Evolutionary conservation across 2,797 vertebrate genomes (phyloP).

Genomic region (Sebastes nivosus): DNA sequence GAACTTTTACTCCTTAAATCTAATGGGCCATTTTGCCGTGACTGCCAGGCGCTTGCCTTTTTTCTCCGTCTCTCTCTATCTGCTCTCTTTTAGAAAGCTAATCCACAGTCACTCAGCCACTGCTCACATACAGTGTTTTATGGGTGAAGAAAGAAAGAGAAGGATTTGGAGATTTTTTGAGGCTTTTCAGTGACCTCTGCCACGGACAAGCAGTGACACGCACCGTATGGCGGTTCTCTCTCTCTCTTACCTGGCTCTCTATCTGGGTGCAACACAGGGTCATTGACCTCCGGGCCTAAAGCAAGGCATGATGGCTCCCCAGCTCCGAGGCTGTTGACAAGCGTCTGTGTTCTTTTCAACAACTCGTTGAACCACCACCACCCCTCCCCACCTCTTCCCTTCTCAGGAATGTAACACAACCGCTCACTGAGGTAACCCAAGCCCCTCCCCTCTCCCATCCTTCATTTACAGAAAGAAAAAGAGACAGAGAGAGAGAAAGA

Average conservation of each 20-base stretch:
- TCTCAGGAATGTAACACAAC: conserved; percentile 92
- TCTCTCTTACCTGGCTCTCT: conserved; percentile 52
- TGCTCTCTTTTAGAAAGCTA: conserved; percentile 55
- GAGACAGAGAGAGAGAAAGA: conserved; percentile 57
- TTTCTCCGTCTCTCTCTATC: conserved; percentile 33
- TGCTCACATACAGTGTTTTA: conserved; percentile 58
- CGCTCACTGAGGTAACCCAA: conserved; percentile 85
- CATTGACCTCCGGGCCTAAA: conserved; percentile 90
- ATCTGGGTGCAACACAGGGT: conserved; percentile 84
- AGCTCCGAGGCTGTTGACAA: conserved; percentile 92
- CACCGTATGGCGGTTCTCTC: conserved; percentile 42
- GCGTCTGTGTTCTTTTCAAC: conserved; percentile 96
- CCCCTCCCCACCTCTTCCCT: conserved; percentile 73
- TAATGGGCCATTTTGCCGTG: conserved; percentile 79
- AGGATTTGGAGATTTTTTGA: conserved; percentile 68
- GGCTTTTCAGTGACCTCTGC: conserved; percentile 73
- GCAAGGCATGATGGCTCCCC: conserved; percentile 91
- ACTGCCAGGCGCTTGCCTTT: conserved; percentile 55
- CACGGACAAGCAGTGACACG: conserved; percentile 67
- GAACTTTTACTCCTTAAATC: conserved; percentile 83
- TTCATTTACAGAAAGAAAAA: conserved; percentile 81
- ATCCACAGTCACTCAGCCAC: conserved; percentile 52
- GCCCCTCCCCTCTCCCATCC: conserved; percentile 84
- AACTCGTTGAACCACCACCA: conserved; percentile 87
- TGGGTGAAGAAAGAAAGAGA: conserved; percentile 56